A percentile compares a stretch with the other conserved stretches of the same genome.
These are phyloP conservation scores for Leptinotarsa defecta DNA, from an alignment of 1,140 invertebrate species.

Conservation along the genomic window DNA sequence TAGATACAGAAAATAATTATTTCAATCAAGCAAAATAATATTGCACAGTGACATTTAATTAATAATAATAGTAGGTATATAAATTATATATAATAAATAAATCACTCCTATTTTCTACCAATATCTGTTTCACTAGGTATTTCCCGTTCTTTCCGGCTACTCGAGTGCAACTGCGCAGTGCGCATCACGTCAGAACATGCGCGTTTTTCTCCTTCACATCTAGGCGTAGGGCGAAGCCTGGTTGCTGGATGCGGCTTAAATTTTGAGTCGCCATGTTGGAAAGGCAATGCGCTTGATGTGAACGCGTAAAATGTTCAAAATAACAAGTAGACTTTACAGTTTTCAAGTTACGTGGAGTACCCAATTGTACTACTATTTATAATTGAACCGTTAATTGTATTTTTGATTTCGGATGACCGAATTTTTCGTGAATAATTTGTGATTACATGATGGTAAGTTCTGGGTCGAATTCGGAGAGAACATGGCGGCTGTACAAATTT, in stretches of 20 bases:
- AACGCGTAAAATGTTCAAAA: slow-evolving; percentile 61
- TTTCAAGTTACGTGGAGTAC: slow-evolving; percentile 61
- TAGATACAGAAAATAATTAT: no score
- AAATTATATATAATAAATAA: no score
- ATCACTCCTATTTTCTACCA: no score
- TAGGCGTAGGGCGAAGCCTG: neutral
- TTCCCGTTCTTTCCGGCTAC: no score
- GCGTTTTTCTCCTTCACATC: neutral
- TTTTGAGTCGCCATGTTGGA: slow-evolving; percentile 63
- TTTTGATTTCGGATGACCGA: slow-evolving; percentile 60
- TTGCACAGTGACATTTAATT: no score
- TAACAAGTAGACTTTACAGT: slow-evolving; percentile 59
- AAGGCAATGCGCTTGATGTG: slow-evolving; percentile 60
- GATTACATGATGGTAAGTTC: slow-evolving; percentile 68
- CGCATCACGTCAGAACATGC: slow-evolving; percentile 6
- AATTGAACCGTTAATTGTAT: slow-evolving; percentile 54
- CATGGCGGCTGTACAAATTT: slow-evolving; percentile 62
- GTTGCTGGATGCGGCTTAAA: neutral
- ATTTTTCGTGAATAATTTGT: slow-evolving; percentile 60
- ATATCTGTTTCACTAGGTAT: no score
- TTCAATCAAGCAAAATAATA: no score
- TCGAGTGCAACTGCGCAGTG: neutral
- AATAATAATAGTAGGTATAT: no score
- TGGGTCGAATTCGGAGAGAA: slow-evolving; percentile 57
- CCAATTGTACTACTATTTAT: slow-evolving; percentile 57